These are phyloP conservation scores for Macroramphosus scolopax DNA, from an alignment of 2,797 vertebrate species.

Conservation along the genomic window DNA sequence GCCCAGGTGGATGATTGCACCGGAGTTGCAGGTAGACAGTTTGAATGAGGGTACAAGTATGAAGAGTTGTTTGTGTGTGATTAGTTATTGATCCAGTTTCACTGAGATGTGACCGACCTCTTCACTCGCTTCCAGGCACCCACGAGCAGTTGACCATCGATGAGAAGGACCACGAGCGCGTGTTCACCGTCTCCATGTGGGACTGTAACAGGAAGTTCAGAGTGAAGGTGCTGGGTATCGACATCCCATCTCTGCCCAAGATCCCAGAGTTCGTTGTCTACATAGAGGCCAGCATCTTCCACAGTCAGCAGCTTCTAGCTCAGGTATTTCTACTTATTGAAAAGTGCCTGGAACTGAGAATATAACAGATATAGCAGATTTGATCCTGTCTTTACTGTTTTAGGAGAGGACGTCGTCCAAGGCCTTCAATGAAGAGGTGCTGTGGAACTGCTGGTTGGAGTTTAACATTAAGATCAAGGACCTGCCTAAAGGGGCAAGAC, in stretches of 20 bases:
- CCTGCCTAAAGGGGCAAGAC: constrained; percentile 91
- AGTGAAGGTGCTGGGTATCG: constrained; percentile 92
- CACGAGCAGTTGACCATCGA: constrained; percentile 94
- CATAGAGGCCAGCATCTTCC: constrained; percentile 95
- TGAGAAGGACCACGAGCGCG: constrained; percentile 92
- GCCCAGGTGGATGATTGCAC: constrained; percentile 96
- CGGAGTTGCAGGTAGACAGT: constrained; percentile 80
- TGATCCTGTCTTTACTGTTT: constrained; percentile 6
- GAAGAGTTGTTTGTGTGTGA: background rate
- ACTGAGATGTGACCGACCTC: no score
- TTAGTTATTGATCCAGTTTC: no score
- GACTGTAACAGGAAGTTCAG: constrained; percentile 95
- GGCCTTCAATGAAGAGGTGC: constrained; percentile 91
- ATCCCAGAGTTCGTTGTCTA: constrained; percentile 89
- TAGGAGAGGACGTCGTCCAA: constrained; percentile 87
- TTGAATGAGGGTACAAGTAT: no score
- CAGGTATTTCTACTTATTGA: no score
- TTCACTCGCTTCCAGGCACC: constrained; percentile 75
- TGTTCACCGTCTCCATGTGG: constrained; percentile 97
- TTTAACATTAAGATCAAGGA: constrained; percentile 96
- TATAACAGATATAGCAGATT: no score
- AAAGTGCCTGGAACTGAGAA: no score
- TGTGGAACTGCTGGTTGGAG: constrained; percentile 97
- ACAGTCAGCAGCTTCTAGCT: constrained; percentile 93
- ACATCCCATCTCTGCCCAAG: constrained; percentile 89